A percentile compares a stretch with the other conserved stretches of the same genome.
Conservation (phyloP, 2,113 vertebrate genomes). For the Hydrolagus affinis region DNA sequence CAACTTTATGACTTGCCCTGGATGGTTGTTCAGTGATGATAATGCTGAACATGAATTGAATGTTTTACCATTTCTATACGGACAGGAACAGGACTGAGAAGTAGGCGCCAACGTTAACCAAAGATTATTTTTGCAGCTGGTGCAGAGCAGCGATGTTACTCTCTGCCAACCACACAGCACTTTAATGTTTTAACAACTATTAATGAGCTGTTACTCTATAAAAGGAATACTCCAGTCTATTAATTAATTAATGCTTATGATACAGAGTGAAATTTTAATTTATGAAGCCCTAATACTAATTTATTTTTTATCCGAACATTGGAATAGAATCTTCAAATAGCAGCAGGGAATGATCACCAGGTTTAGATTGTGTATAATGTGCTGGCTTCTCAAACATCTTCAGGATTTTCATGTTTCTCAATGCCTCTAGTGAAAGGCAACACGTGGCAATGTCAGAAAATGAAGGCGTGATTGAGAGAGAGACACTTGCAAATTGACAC, state of each 20-base stretch:
- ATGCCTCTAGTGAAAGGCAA: too few species aligned
- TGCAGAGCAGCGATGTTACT: not conserved
- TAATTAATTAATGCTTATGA: slow-evolving; percentile 10
- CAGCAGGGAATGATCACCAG: too few species aligned
- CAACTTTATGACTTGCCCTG: too few species aligned
- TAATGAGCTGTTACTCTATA: not conserved
- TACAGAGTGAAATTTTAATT: not conserved
- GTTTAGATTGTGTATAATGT: too few species aligned
- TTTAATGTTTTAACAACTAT: slow-evolving; percentile 1
- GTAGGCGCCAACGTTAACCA: not conserved
- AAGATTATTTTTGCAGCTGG: not conserved
- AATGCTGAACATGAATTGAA: too few species aligned
- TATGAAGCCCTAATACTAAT: not conserved
- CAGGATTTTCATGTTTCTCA: too few species aligned
- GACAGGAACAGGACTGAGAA: not conserved
- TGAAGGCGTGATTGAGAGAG: too few species aligned
- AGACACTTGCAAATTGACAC: too few species aligned
- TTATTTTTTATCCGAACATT: not conserved
- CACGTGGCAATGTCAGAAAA: too few species aligned
- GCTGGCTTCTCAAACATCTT: too few species aligned
- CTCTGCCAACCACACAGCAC: not conserved
- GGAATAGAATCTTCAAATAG: not conserved
- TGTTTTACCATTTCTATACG: too few species aligned
- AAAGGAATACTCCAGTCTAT: not conserved
- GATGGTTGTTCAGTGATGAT: too few species aligned